These are phyloP conservation scores for Plutomurus gul DNA, from an alignment of 1,140 invertebrate species.

Conservation along the genomic window DNA sequence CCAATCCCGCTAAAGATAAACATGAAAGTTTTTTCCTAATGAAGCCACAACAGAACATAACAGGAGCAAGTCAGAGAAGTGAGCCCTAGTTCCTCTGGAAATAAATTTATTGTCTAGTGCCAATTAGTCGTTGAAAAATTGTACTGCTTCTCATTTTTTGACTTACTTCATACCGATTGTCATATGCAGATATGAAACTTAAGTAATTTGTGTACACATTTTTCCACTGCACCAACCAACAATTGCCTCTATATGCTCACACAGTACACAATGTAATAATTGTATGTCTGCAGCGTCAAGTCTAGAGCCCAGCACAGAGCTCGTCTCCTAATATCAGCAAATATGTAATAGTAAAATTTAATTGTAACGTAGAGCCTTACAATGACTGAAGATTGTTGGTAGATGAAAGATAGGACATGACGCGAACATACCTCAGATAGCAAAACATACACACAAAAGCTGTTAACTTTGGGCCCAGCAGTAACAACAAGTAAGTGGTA, in stretches of 20 bases:
- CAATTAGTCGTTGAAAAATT: conserved; percentile 22
- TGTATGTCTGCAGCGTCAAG: too few relatives aligned
- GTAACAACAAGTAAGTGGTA: neutral
- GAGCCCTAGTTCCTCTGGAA: conserved; percentile 23
- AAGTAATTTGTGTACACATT: neutral
- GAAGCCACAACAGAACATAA: conserved; percentile 8
- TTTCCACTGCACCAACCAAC: too few relatives aligned
- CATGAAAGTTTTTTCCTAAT: conserved; percentile 29
- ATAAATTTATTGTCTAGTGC: conserved; percentile 19
- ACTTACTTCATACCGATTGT: neutral
- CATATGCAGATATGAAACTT: neutral
- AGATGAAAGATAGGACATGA: neutral
- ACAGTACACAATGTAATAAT: too few relatives aligned
- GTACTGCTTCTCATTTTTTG: conserved; percentile 14
- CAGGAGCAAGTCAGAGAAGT: neutral
- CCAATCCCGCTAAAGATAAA: conserved; percentile 2
- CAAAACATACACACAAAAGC: conserved; percentile 18
- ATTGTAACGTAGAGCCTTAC: neutral
- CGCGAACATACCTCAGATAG: neutral
- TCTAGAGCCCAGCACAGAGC: too few relatives aligned
- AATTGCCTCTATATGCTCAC: too few relatives aligned
- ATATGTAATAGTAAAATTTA: conserved; percentile 4
- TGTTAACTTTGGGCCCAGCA: conserved; percentile 4
- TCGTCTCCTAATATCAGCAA: too few relatives aligned
- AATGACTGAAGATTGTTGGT: neutral